Conservation (phyloP, 2,113 vertebrate species). For the Aegotheles bennettii region DNA sequence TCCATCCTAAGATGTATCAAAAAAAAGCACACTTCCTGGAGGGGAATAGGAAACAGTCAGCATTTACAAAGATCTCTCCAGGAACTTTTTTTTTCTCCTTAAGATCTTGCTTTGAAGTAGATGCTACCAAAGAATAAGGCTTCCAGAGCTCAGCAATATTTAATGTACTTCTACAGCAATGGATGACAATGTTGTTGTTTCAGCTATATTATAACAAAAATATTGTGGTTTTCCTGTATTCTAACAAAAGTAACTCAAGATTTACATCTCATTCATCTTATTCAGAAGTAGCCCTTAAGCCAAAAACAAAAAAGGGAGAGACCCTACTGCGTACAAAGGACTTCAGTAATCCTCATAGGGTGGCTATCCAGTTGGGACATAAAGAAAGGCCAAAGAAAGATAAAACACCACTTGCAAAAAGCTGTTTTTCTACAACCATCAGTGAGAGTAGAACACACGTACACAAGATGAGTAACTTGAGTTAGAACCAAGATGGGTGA, state of each 20-base stretch:
- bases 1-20: not conserved
- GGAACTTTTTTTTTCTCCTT: not conserved
- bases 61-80: constrained; percentile 25
- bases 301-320: constrained; percentile 15
- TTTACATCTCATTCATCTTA: constrained; percentile 54
- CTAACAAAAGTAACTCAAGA: constrained; percentile 1
- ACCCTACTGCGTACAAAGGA: constrained; percentile 52
- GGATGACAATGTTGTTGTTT: constrained; percentile 53
- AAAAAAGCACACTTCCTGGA: constrained; percentile 29
- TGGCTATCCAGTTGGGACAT: not conserved
- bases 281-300: constrained; percentile 1
- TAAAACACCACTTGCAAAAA: not conserved
- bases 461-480: not conserved
- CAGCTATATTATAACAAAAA: constrained; percentile 63
- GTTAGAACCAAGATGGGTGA: not conserved
- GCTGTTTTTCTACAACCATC: not conserved
- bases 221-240: constrained; percentile 62
- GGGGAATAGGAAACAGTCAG: constrained; percentile 55
- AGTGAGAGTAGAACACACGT: not conserved
- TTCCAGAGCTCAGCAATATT: constrained; percentile 51
- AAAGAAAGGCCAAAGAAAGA: not conserved
- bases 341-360: not conserved
- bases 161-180: constrained; percentile 21
- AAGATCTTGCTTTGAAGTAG: constrained; percentile 63
- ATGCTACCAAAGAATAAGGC: constrained; percentile 3